phyloP scores from a whole-genome alignment of 2,113 vertebrate genomes.

The Neotoma lepida region DNA sequence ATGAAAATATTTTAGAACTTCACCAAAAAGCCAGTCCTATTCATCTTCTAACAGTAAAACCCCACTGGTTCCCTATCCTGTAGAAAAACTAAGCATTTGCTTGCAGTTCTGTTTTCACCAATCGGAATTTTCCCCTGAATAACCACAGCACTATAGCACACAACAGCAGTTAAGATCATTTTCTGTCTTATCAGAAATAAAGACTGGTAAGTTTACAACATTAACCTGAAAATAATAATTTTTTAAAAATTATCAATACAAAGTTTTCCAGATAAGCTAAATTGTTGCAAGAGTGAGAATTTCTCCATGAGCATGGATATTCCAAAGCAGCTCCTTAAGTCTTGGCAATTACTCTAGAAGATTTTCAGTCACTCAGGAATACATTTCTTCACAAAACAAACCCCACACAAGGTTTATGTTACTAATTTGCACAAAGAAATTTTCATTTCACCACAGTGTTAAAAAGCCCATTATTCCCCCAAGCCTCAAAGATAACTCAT shows the following conservation, averaged over 20 bases:
- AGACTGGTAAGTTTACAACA: background rate
- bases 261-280: background rate
- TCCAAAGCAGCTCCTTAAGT: background rate
- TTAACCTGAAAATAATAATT: background rate
- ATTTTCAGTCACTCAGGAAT: background rate
- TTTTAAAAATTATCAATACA: background rate
- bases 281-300: background rate
- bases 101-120: background rate
- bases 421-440: background rate
- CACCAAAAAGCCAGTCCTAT: background rate
- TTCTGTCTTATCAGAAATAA: background rate
- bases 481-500: background rate
- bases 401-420: background rate
- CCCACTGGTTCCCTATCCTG: background rate
- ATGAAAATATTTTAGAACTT: background rate
- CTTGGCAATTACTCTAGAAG: background rate
- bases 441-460: background rate
- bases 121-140: background rate
- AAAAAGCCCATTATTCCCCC: background rate
- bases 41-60: background rate
- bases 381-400: background rate
- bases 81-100: background rate
- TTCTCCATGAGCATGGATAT: background rate
- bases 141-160: background rate
- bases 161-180: background rate